phyloP scores from a whole-genome alignment of 2,113 vertebrate species.

The Poecilia latipinna region DNA sequence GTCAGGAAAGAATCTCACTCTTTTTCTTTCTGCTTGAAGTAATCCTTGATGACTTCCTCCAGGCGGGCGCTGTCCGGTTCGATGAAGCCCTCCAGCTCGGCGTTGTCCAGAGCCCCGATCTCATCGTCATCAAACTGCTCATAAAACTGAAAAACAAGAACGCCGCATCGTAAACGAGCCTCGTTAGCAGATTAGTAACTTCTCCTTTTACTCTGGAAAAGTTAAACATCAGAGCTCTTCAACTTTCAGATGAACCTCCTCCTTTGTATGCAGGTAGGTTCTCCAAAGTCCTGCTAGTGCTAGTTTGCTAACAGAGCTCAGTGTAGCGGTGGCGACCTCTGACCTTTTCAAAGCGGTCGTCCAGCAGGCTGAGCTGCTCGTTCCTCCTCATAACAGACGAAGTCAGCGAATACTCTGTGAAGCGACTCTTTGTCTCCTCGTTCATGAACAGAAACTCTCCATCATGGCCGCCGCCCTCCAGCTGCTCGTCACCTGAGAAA shows the following conservation, averaged over 20 bases:
- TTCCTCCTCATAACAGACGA: constrained; percentile 96
- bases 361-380: constrained; percentile 91
- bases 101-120: constrained; percentile 95
- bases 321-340: not conserved
- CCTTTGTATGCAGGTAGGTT: too few relatives aligned
- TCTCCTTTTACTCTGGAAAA: too few relatives aligned
- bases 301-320: too few relatives aligned
- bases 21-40: constrained; percentile 88
- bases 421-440: constrained; percentile 95
- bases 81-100: constrained; percentile 93
- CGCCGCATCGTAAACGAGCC: not conserved
- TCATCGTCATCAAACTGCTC: constrained; percentile 97
- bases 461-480: not conserved
- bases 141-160: constrained; percentile 84
- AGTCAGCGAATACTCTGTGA: constrained; percentile 94
- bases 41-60: constrained; percentile 90
- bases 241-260: too few relatives aligned
- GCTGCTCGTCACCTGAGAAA: constrained; percentile 74
- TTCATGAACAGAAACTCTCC: constrained; percentile 86
- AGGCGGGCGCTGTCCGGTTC: constrained; percentile 85
- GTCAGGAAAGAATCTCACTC: constrained; percentile 78
- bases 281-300: too few relatives aligned
- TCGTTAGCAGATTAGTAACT: not conserved
- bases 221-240: too few relatives aligned
- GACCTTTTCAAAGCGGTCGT: constrained; percentile 97